Percentiles rank a stretch among this genome's conserved stretches.
phyloP scores from a whole-genome alignment of 2,113 vertebrate genomes.

The Nothocercus julius region DNA sequence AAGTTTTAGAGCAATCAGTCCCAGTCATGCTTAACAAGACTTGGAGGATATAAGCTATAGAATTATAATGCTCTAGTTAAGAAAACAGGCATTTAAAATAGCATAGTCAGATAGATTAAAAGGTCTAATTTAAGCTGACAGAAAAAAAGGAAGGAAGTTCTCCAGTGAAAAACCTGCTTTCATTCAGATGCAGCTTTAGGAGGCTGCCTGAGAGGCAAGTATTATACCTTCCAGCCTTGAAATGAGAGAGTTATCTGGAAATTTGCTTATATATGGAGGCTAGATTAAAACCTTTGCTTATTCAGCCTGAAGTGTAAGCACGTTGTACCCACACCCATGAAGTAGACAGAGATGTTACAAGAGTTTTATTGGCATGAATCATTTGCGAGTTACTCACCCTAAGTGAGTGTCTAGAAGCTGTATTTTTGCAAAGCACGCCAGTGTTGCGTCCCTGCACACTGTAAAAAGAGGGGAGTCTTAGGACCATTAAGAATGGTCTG shows the following conservation, averaged over 20 bases:
- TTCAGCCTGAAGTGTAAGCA: neutral
- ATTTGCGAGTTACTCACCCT: neutral
- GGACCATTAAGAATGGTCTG: neutral
- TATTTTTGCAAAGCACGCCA: neutral
- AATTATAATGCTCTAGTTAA: conserved; percentile 10
- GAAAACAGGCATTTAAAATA: conserved; percentile 25
- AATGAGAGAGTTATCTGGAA: neutral
- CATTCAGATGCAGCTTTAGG: neutral
- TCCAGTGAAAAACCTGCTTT: neutral
- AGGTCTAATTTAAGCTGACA: conserved; percentile 3
- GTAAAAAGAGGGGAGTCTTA: neutral
- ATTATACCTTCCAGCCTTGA: neutral
- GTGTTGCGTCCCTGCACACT: neutral
- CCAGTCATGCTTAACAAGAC: neutral
- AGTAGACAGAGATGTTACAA: neutral
- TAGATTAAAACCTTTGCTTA: neutral
- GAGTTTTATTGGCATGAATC: neutral
- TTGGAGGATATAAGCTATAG: neutral
- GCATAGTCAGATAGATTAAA: neutral
- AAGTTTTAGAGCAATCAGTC: neutral
- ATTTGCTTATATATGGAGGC: accelerated
- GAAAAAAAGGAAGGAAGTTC: conserved; percentile 12
- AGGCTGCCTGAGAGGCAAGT: neutral
- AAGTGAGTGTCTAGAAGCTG: neutral
- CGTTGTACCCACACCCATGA: neutral